Conservation (phyloP, 1,140 invertebrate genomes). For the Cylas formicarius region DNA sequence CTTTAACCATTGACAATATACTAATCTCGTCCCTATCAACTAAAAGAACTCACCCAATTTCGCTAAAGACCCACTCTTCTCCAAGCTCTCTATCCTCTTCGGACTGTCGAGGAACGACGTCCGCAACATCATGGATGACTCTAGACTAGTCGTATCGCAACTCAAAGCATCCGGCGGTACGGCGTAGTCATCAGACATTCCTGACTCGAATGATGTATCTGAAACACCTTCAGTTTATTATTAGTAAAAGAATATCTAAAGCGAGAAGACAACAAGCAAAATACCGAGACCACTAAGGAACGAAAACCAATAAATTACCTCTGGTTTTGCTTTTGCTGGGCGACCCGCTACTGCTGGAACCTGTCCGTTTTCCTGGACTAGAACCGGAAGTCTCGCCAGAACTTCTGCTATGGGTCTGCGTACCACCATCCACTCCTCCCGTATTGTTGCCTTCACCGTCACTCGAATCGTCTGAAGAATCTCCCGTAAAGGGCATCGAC, state of each 20-base stretch:
- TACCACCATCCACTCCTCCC: conserved; percentile 37
- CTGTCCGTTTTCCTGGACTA: conserved; percentile 70
- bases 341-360: conserved; percentile 64
- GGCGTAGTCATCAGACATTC: conserved; percentile 91
- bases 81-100: conserved; percentile 66
- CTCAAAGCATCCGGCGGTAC: conserved; percentile 88
- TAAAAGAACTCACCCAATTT: conserved; percentile 63
- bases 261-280: conserved; percentile 9
- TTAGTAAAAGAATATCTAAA: conserved; percentile 13
- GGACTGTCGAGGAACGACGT: conserved; percentile 63
- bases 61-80: conserved; percentile 87
- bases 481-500: conserved; percentile 89
- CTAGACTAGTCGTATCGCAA: conserved; percentile 62
- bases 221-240: conserved; percentile 40
- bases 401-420: conserved; percentile 71
- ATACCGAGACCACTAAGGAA: neutral
- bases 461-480: conserved; percentile 90
- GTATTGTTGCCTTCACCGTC: conserved; percentile 83
- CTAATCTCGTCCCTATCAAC: neutral
- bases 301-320: conserved; percentile 42
- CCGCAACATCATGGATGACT: conserved; percentile 60
- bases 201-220: conserved; percentile 89
- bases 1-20: neutral
- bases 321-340: conserved; percentile 69
- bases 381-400: conserved; percentile 75